A percentile compares a stretch with the other conserved stretches of the same genome.
Evolutionary conservation across 2,888 invertebrate species (phyloP).

Genomic region (Hirtodrosophila confusa): DNA sequence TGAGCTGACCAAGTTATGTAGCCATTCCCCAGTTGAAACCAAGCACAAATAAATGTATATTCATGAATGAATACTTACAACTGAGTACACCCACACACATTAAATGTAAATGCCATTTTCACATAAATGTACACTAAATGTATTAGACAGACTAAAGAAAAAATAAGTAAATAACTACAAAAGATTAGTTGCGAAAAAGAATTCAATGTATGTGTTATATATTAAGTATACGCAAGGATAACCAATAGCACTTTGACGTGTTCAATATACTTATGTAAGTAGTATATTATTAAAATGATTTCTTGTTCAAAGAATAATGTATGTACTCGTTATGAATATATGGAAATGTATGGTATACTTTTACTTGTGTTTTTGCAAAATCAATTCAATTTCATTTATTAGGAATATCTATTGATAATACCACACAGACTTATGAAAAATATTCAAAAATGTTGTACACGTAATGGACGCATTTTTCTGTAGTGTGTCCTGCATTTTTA

Average conservation of each 20-base stretch:
- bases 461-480: conserved; percentile 23
- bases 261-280: conserved; percentile 31
- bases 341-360: conserved; percentile 23
- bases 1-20: conserved; percentile 28
- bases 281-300: conserved; percentile 33
- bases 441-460: conserved; percentile 42
- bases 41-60: conserved; percentile 20
- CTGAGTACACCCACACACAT: conserved; percentile 13
- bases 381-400: conserved; percentile 39
- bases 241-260: conserved; percentile 49
- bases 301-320: conserved; percentile 21
- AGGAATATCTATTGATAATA: conserved; percentile 33
- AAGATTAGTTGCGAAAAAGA: conserved; percentile 11
- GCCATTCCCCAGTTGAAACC: conserved; percentile 10
- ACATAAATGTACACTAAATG: conserved; percentile 8
- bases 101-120: conserved; percentile 42
- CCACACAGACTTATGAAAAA: conserved; percentile 43
- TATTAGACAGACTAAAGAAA: background rate
- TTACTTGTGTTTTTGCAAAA: conserved; percentile 30
- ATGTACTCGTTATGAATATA: conserved; percentile 39
- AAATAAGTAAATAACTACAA: background rate
- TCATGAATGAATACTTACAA: conserved; percentile 3
- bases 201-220: conserved; percentile 29
- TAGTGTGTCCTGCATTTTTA: conserved; percentile 41
- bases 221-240: conserved; percentile 45